phyloP scores from a whole-genome alignment of 2,113 vertebrate genomes.

The Actinemys pallida region DNA sequence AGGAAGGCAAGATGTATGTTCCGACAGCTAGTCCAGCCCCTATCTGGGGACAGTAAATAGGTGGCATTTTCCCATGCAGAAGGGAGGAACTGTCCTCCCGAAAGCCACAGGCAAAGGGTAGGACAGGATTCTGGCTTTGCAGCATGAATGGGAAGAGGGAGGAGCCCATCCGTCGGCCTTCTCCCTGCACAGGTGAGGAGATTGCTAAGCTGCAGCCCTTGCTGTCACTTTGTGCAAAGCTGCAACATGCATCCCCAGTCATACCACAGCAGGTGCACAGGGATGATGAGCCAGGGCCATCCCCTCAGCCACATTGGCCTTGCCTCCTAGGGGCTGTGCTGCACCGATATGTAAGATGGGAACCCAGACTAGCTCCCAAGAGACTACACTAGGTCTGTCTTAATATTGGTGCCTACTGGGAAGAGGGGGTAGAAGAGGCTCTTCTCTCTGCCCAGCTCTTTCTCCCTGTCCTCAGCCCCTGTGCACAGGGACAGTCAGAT shows the following conservation, averaged over 20 bases:
- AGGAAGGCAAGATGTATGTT: neutral
- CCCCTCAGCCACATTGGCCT: neutral
- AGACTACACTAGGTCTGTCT: neutral
- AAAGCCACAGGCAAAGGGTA: neutral
- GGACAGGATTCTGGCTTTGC: too few relatives aligned
- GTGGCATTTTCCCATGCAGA: fast-evolving
- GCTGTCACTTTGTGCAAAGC: neutral
- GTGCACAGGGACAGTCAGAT: neutral
- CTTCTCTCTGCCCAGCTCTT: neutral
- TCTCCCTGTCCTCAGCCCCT: neutral
- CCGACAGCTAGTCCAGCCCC: neutral
- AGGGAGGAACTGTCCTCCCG: neutral
- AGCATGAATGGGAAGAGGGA: neutral
- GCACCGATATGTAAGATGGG: neutral
- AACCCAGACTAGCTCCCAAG: neutral
- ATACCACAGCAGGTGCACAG: neutral
- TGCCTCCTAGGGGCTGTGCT: neutral
- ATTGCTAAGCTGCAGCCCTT: neutral
- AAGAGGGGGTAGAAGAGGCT: neutral
- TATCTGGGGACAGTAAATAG: fast-evolving
- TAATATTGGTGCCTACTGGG: neutral
- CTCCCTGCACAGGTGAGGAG: neutral
- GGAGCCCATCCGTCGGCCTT: neutral
- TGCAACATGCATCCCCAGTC: neutral
- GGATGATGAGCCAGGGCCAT: neutral